Base-by-base conservation (phyloP, 2,113 vertebrate species). In the Lamprotornis superbus region DNA sequence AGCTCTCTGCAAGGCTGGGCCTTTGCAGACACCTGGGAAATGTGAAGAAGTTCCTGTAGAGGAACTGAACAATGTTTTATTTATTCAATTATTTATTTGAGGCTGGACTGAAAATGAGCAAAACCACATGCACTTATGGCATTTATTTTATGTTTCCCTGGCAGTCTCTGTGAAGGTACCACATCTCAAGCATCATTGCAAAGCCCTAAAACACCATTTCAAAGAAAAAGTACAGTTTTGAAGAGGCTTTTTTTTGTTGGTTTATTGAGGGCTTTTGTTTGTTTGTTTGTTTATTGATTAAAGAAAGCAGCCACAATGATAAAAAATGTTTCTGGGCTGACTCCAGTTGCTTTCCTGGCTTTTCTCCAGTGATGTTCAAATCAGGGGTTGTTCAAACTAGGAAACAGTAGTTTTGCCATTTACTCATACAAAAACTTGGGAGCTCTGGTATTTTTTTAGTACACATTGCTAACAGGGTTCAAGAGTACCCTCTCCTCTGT, bases 401-500 rank as follows among this genome's bases (percentile, higher is more conserved):
- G 61, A 87, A 94, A 97, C 44, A 82, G 94, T 47, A 96, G 96
- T 95, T 97, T 92, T 95, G 94, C 33, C 84, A 96, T 96, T 95
- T 95, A 95, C 76, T 87, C 80, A 39, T 46, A 86, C 68, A 87
- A 97, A 91, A 97, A 88, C 52, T 55, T 50, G 28, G 68, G 86
- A 97, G 86, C 75, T 91, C 69, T 95, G 78, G n/a, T 89, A 73
- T 94, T 94, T 83, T 93, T 96, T 97, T 93, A 97, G 94, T 68
- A 89, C 42, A 82, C 80, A 90, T 79, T 93, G 50, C 86, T 83
- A 93, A 49, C 80, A 82, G 91, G 93, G 94, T 92, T 97, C 93
- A 75, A 78, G 93, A 83, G 67, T 91, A 92, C 82, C 95, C 87
- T 91, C 89, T 92, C 80, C 91, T 85, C 56, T 42, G 79, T 94